A percentile compares a stretch with the other conserved stretches of the same genome.
Conservation (phyloP, 2,888 invertebrate genomes). For the Helobdella robusta region DNA sequence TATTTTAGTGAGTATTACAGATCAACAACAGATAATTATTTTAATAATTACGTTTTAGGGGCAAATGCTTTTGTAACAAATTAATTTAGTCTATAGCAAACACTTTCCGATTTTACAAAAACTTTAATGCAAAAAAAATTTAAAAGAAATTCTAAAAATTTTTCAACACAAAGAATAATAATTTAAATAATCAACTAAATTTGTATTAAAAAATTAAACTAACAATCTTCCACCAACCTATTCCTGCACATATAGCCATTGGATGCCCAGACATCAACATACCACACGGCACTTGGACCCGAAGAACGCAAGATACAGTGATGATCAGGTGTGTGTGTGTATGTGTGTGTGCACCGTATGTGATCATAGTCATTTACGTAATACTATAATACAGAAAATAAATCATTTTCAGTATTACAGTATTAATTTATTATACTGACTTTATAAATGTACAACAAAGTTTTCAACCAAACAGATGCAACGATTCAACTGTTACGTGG, state of each 20-base stretch:
- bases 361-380: background rate
- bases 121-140: background rate
- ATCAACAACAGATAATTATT: background rate
- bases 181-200: background rate
- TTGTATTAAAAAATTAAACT: background rate
- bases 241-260: conserved; percentile 12
- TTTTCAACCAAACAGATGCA: no score
- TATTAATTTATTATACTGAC: no score
- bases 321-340: conserved; percentile 18
- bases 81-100: background rate
- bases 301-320: conserved; percentile 19
- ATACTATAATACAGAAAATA: no score
- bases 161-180: background rate
- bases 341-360: background rate
- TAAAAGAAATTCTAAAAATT: background rate
- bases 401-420: no score
- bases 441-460: no score
- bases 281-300: conserved; percentile 20
- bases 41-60: background rate
- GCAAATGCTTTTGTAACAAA: background rate
- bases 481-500: conserved; percentile 28
- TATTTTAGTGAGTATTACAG: background rate
- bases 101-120: background rate
- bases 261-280: conserved; percentile 25
- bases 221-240: background rate